A percentile compares a stretch with the other conserved stretches of the same genome.
Evolutionary conservation across 2,797 vertebrate genomes (phyloP).

Genomic region (Melanogrammus aeglefinus): DNA sequence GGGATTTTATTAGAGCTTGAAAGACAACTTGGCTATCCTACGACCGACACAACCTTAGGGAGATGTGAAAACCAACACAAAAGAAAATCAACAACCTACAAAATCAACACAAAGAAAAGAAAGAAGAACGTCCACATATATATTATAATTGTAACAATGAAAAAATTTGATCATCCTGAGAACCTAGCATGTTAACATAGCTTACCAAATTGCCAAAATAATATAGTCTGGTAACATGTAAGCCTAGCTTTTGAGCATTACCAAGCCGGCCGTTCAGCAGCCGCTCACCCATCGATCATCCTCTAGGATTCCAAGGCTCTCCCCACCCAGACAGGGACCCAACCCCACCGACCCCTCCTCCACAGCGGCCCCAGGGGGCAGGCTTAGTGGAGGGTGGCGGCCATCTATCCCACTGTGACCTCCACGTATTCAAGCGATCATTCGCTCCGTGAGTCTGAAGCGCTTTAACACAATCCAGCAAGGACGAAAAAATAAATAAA

Average conservation of each 20-base stretch:
- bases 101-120: too few species aligned
- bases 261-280: background rate
- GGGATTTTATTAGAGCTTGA: constrained; percentile 58
- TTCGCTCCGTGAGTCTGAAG: background rate
- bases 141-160: too few species aligned
- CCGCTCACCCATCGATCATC: background rate
- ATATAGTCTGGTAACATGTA: background rate
- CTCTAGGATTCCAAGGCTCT: background rate
- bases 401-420: background rate
- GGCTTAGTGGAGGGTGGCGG: background rate
- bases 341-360: background rate
- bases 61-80: background rate
- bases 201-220: background rate
- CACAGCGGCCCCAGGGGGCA: background rate
- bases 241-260: background rate
- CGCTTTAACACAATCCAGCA: background rate
- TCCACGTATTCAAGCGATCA: background rate
- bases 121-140: too few species aligned
- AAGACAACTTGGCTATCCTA: constrained; percentile 16
- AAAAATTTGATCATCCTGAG: background rate
- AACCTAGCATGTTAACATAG: background rate
- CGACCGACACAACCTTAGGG: background rate
- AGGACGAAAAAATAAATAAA: background rate
- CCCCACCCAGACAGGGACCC: background rate
- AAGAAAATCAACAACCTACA: too few species aligned